phyloP scores from a whole-genome alignment of 2,113 vertebrate species.

The Leptosomus discolor region DNA sequence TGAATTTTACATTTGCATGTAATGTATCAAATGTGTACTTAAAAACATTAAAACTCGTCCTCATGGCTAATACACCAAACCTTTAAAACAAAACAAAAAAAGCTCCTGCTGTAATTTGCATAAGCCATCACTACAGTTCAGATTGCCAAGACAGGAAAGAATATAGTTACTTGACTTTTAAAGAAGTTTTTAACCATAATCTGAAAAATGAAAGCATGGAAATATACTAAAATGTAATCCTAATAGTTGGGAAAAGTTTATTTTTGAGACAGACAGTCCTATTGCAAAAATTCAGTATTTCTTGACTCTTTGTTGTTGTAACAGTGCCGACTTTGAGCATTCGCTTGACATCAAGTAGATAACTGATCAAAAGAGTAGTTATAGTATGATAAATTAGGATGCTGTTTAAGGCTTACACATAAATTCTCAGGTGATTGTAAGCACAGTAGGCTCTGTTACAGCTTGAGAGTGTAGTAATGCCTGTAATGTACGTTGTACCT shows the following conservation, averaged over 20 bases:
- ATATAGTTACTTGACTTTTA: background rate
- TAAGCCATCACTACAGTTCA: background rate
- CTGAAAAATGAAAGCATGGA: background rate
- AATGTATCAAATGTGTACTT: background rate
- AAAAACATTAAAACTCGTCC: background rate
- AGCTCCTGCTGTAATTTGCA: background rate
- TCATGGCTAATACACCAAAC: background rate
- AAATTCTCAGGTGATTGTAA: background rate
- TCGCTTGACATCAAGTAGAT: background rate
- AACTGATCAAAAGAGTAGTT: background rate
- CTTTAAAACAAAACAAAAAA: background rate
- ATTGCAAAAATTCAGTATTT: background rate
- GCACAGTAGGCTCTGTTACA: background rate
- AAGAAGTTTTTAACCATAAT: background rate
- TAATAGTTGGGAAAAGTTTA: background rate
- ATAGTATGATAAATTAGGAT: background rate
- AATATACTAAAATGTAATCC: background rate
- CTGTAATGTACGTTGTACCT: background rate
- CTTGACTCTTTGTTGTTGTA: background rate
- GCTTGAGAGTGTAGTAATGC: background rate
- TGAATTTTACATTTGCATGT: background rate
- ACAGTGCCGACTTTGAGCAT: background rate
- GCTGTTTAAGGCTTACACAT: background rate
- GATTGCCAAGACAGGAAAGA: background rate
- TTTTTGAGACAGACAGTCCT: background rate